Evolutionary conservation across 2,888 invertebrate species (phyloP).

Genomic region (Caradrina clavipalpis): DNA sequence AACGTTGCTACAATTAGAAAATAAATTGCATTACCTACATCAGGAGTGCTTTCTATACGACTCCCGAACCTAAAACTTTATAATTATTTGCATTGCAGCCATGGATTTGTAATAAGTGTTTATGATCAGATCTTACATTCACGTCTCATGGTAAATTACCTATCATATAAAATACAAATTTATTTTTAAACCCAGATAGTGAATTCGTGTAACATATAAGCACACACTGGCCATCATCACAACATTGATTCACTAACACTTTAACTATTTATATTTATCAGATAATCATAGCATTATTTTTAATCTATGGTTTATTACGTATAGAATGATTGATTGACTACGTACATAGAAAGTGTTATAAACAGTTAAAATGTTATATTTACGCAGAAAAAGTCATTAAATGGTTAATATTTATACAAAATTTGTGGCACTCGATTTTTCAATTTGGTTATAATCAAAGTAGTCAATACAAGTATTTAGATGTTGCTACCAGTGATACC

Average conservation of each 20-base stretch:
- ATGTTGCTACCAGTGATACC: constrained; percentile 92
- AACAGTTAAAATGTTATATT: constrained; percentile 53
- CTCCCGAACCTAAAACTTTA: constrained; percentile 57
- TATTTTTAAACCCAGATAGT: constrained; percentile 32
- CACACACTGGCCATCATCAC: constrained; percentile 55
- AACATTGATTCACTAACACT: constrained; percentile 41
- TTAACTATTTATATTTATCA: constrained; percentile 42
- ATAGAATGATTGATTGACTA: constrained; percentile 9
- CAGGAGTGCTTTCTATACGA: constrained; percentile 64
- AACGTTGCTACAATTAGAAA: constrained; percentile 39
- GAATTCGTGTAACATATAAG: constrained; percentile 47
- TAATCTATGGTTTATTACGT: constrained; percentile 20
- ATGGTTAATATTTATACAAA: constrained; percentile 48
- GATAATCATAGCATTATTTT: constrained; percentile 14
- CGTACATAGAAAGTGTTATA: constrained; percentile 3
- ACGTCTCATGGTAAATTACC: constrained; percentile 34
- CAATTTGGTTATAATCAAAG: constrained; percentile 59
- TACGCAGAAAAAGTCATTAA: constrained; percentile 38
- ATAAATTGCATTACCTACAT: constrained; percentile 44
- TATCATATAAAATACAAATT: constrained; percentile 58
- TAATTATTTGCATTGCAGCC: constrained; percentile 64
- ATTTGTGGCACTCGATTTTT: constrained; percentile 66
- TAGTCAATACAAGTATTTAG: constrained; percentile 69
- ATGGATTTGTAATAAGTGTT: constrained; percentile 45
- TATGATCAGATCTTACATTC: constrained; percentile 60